phyloP scores from a whole-genome alignment of 2,113 vertebrate genomes.

The Formicarius rufipectus region DNA sequence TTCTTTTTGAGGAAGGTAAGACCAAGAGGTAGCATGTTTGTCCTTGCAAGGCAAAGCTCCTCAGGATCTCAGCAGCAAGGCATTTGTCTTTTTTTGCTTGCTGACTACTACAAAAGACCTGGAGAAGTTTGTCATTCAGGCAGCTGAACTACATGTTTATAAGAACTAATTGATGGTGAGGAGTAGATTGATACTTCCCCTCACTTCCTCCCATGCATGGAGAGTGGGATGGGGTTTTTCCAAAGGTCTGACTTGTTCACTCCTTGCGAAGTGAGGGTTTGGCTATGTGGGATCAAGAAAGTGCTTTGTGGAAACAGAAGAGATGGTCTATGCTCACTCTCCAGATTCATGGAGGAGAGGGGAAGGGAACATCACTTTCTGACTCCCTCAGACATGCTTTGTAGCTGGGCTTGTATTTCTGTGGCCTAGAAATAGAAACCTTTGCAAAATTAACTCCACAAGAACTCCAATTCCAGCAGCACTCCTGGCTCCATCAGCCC shows the following conservation, averaged over 20 bases:
- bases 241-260: not conserved
- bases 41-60: not conserved
- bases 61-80: not conserved
- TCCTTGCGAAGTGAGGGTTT: not conserved
- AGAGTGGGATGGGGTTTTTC: not conserved
- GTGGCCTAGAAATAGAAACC: not conserved
- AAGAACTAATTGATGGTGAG: not conserved
- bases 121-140: not conserved
- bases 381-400: fast-evolving
- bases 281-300: not conserved
- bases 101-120: not conserved
- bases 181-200: not conserved
- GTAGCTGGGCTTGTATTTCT: not conserved
- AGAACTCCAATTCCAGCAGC: not conserved
- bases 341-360: not conserved
- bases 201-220: not conserved
- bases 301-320: not conserved
- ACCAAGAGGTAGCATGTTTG: not conserved
- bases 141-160: not conserved
- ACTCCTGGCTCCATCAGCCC: not conserved
- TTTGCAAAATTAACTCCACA: not conserved
- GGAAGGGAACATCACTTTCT: not conserved
- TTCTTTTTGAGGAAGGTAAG: not conserved
- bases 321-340: not conserved
- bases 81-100: not conserved